Conservation (phyloP, 2,113 vertebrate genomes). For the Gobio gobio region DNA sequence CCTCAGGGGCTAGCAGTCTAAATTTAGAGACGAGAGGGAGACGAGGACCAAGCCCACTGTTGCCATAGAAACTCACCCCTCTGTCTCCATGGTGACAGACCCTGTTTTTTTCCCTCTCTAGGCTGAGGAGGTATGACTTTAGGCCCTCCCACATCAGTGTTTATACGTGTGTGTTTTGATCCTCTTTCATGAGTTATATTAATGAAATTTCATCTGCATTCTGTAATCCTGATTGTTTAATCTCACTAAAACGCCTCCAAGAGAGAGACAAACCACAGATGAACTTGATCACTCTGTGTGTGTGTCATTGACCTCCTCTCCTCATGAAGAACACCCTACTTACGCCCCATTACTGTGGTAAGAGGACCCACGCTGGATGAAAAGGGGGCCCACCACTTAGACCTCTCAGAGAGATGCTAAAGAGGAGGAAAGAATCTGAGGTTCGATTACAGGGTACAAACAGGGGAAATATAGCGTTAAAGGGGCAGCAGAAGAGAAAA, state of each 20-base stretch:
- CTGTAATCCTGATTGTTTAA: conserved; percentile 36
- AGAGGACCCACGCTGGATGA: not conserved
- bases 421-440: not conserved
- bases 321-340: conserved; percentile 10
- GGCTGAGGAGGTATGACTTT: conserved; percentile 52
- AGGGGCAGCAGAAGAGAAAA: conserved; percentile 11
- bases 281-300: not conserved
- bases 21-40: conserved; percentile 56
- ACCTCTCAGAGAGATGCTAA: not conserved
- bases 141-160: conserved; percentile 47
- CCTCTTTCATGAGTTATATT: not conserved
- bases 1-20: conserved; percentile 49
- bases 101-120: conserved; percentile 34
- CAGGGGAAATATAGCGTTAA: conserved; percentile 3
- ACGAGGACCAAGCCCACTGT: conserved; percentile 59
- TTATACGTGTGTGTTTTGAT: conserved; percentile 34
- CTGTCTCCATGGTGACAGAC: conserved; percentile 58
- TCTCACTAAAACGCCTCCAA: conserved; percentile 24
- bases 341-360: not conserved
- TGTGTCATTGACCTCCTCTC: conserved; percentile 14
- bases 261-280: not conserved
- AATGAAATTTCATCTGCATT: conserved; percentile 20
- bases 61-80: conserved; percentile 61
- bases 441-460: not conserved
- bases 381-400: not conserved